A percentile compares a stretch with the other conserved stretches of the same genome.
Evolutionary conservation across 53 echinoderm and acorn worm species (phyloP).

Genomic region (Hippasteria phrygiana): DNA sequence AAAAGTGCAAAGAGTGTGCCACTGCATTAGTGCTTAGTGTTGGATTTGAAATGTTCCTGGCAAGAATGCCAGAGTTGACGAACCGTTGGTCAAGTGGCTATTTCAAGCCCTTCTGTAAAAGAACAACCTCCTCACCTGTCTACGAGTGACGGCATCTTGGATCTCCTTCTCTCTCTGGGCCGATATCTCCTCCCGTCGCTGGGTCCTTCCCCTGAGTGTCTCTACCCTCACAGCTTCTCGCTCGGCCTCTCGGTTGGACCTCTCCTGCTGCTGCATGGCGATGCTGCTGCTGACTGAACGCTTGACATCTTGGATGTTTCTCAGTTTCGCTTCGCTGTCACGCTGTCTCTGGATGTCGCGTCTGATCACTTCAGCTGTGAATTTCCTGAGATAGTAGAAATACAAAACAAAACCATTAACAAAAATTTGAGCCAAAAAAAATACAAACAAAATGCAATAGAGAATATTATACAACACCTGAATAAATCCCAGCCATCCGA

Average conservation of each 20-base stretch:
- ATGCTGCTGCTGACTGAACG: constrained; percentile 78
- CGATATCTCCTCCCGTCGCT: constrained; percentile 76
- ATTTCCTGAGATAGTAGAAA: constrained; percentile 63
- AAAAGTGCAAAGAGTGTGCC: too few species aligned
- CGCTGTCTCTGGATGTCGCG: constrained; percentile 83
- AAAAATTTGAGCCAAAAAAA: background rate
- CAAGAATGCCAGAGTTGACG: too few species aligned
- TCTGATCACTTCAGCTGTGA: constrained; percentile 79
- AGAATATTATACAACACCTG: too few species aligned
- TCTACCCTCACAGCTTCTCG: constrained; percentile 73
- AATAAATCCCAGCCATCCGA: too few species aligned
- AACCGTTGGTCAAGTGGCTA: too few species aligned
- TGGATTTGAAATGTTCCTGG: too few species aligned
- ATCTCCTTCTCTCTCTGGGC: constrained; percentile 89
- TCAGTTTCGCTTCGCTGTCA: constrained; percentile 77
- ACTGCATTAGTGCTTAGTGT: too few species aligned
- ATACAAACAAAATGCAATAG: too few species aligned
- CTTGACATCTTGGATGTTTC: constrained; percentile 72
- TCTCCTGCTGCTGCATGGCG: constrained; percentile 64
- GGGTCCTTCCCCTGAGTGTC: constrained; percentile 57
- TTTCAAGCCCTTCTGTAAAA: too few species aligned
- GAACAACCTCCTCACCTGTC: constrained; percentile 81
- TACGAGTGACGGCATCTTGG: constrained; percentile 71
- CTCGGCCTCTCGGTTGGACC: constrained; percentile 57
- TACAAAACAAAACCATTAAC: background rate